Conservation (phyloP, 2,113 vertebrate species). For the Centropus bengalensis region DNA sequence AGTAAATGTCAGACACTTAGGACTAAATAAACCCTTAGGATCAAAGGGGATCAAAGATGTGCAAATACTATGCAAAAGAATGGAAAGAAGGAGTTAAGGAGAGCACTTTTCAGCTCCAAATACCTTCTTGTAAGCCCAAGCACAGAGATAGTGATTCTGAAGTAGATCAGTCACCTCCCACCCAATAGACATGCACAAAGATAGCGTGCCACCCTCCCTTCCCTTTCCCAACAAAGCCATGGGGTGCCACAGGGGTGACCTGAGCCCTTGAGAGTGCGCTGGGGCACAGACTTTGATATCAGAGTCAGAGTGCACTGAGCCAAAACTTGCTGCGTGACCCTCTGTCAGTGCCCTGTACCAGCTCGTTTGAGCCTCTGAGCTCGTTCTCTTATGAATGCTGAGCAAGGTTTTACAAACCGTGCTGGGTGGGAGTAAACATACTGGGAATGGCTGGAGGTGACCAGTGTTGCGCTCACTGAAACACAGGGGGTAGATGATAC, state of each 20-base stretch:
- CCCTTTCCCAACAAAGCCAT: neutral
- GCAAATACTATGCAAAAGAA: neutral
- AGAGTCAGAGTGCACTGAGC: neutral
- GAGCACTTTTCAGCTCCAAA: neutral
- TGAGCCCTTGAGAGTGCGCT: rapidly evolving
- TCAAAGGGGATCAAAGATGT: neutral
- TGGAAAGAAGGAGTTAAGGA: neutral
- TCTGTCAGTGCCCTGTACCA: rapidly evolving
- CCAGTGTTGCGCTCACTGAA: neutral
- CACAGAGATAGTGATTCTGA: neutral
- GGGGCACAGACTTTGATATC: neutral
- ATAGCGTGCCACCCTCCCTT: neutral
- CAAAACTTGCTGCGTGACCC: neutral
- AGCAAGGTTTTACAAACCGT: neutral
- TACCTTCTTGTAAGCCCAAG: neutral
- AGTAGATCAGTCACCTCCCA: neutral
- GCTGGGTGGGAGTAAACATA: neutral
- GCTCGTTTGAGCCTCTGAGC: neutral
- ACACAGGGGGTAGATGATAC: rapidly evolving
- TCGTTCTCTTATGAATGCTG: rapidly evolving
- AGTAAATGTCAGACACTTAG: neutral
- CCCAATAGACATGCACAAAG: neutral
- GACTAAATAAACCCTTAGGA: neutral
- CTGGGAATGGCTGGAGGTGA: neutral
- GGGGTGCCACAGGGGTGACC: neutral